Evolutionary conservation across 2,113 vertebrate genomes (phyloP), one percentile per base, ranked within the genome.

Genomic region (Varanus salvator): DNA sequence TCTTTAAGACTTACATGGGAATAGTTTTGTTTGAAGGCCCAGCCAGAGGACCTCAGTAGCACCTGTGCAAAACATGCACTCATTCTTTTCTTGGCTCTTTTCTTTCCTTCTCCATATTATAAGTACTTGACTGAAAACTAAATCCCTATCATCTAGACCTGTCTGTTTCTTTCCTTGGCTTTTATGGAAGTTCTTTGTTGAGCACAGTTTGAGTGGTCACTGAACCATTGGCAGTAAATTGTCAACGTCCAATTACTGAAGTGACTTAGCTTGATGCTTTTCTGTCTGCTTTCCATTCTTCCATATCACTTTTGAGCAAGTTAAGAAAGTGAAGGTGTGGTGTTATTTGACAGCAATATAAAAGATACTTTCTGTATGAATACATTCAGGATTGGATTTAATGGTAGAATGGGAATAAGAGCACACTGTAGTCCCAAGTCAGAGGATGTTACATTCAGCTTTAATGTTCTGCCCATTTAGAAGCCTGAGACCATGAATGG

Each of bases 1-100:
- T 98, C 97, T 98, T 98, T 98, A 97, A 97, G 98, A 97, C 98
- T 98, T 98, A 98, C 98, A 98, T 66, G 91, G 96, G 94, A 89
- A 97, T 96, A 96, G 95, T 97, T 98, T 98, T 98, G 98, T 99
- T 97, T 97, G 94, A 94, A 93, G 96, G 95, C 96, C 96, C 96
- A 94, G 96, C 94, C 86, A 85, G 94, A 91, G 31, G 95, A 96
- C 92, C 89, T 84, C 6, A 89, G 93, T 95, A 93, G 96, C 97
- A 98, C 98, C 97, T 97, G 97, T 95, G 92, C 94, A 95, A 97
- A 97, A 84, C 71, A 93, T 95, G 54, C 76, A 57, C 4, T 92
- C 87, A 52, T 93, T 94, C 80, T 82, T 0, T 75, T 90, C 38
- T 60, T 54, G 44, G 0, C 60, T 54, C 9, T 2, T n/a, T n/a